Evolutionary conservation across 2,888 invertebrate species (phyloP), one percentile per base, ranked within the genome.

Genomic region (Eristalis tenax): DNA sequence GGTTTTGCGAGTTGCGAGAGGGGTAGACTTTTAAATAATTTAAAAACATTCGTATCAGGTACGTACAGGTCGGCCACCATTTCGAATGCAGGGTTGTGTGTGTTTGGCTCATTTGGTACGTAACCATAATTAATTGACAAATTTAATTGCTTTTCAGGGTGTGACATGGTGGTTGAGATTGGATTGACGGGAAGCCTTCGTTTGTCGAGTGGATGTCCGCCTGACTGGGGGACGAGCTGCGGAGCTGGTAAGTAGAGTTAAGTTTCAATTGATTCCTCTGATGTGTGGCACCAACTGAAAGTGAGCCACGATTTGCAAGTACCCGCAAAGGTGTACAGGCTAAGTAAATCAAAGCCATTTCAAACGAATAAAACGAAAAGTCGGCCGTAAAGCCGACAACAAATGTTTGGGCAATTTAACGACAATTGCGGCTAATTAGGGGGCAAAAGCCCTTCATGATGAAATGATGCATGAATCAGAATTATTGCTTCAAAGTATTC

Each of bases 11-110:
- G 32, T 32, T 65, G 70, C 68, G 26, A 26, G 80, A 38, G 35
- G 77, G 69, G 15, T 22, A 15, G 57, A 57, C n/a, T 74, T 86
- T 86, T 78, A 83, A 83, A 82, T 82, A 74, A 78, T 79, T 86
- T 78, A 83, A 86, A 79, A 86, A 79, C 86, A 83, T 78, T 86
- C 43, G 70, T 66, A 83, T 63, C 86, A 86, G 86, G 86, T 86
- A 86, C 74, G 66, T 43, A 75, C 86, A 75, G 86, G 86, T 86
- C 75, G 70, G 40, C 75, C 78, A 86, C 74, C 83, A 83, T 75
- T 83, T 66, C 76, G 18, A 23, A 40, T 59, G 59, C 71, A 5
- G 40, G 76, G 70, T 63, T 32, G 32, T 8, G 32, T 8, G 59
- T 63, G 57, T 40, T 40, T 71, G 75, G 76, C 65, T 40, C 66